A percentile compares a stretch with the other conserved stretches of the same genome.
phyloP scores from a whole-genome alignment of 2,888 invertebrate species.

The Pheosia gnoma region DNA sequence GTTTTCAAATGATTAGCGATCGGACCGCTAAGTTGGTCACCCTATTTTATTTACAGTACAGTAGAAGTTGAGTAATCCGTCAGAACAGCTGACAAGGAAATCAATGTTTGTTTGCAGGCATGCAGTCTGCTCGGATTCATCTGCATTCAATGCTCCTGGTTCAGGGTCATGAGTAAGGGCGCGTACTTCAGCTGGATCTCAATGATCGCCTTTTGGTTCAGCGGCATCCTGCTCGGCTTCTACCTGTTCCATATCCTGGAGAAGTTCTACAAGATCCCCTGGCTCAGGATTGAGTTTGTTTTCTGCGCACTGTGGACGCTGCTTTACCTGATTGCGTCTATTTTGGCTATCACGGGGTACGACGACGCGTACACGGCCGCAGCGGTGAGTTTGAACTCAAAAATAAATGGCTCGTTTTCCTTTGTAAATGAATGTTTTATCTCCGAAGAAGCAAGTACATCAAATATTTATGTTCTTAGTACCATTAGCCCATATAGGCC shows the following conservation, averaged over 20 bases:
- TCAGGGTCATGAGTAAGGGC: conserved; percentile 83
- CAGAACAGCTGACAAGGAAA: too few relatives aligned
- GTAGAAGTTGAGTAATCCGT: too few relatives aligned
- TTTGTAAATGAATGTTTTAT: not conserved
- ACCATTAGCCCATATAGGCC: too few relatives aligned
- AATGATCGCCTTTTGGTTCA: conserved; percentile 94
- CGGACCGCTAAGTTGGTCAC: too few relatives aligned
- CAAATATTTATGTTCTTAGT: too few relatives aligned
- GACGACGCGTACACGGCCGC: conserved; percentile 87
- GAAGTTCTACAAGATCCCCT: conserved; percentile 92
- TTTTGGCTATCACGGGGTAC: conserved; percentile 85
- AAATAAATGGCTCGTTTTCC: too few relatives aligned
- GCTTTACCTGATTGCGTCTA: conserved; percentile 90
- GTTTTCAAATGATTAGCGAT: too few relatives aligned
- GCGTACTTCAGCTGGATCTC: conserved; percentile 91
- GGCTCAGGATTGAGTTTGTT: conserved; percentile 92
- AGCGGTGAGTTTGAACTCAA: conserved; percentile 84
- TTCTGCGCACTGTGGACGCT: conserved; percentile 90
- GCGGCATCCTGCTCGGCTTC: conserved; percentile 89
- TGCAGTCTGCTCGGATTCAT: conserved; percentile 91
- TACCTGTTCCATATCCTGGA: conserved; percentile 95
- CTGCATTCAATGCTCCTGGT: conserved; percentile 86
- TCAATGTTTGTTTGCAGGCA: conserved; percentile 67
- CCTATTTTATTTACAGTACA: too few relatives aligned
- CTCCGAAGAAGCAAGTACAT: not conserved